A percentile compares a stretch with the other conserved stretches of the same genome.
These are phyloP conservation scores for Drosophila oshimai DNA, from an alignment of 1,140 invertebrate genomes.

Conservation along the genomic window DNA sequence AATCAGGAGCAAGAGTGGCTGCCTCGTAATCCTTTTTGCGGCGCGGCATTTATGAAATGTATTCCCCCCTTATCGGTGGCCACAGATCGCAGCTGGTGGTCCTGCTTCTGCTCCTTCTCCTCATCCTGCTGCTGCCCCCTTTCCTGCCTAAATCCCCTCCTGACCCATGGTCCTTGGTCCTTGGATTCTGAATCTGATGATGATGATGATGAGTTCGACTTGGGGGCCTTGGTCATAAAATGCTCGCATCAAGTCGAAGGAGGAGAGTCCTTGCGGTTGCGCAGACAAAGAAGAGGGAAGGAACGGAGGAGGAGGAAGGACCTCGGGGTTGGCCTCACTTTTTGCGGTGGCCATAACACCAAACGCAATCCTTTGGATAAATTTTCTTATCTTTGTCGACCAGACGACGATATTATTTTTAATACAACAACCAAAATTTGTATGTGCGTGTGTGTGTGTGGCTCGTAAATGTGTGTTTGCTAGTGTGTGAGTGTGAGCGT, in stretches of 20 bases:
- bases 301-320: neutral
- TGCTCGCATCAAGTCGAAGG: conserved; percentile 29
- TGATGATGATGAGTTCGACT: conserved; percentile 73
- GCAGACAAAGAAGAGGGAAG: conserved; percentile 34
- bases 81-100: conserved; percentile 59
- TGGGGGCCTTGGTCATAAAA: conserved; percentile 70
- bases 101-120: conserved; percentile 26
- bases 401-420: conserved; percentile 82
- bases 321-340: conserved; percentile 22
- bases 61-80: conserved; percentile 59
- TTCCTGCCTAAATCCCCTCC: conserved; percentile 20
- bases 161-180: conserved; percentile 29
- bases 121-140: neutral
- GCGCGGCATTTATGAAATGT: conserved; percentile 73
- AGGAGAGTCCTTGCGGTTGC: conserved; percentile 57
- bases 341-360: conserved; percentile 67
- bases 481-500: conserved; percentile 33
- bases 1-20: neutral
- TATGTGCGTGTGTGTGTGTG: conserved; percentile 24
- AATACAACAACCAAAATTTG: conserved; percentile 66
- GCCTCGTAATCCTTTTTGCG: conserved; percentile 65
- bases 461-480: conserved; percentile 31
- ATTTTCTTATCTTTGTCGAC: conserved; percentile 81
- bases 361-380: conserved; percentile 82
- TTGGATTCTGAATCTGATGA: conserved; percentile 28